Evolutionary conservation across 30 jellyfish, hydroid and myxozoan genomes (phyloP).

Genomic region (Pseudorhiza aurosa): DNA sequence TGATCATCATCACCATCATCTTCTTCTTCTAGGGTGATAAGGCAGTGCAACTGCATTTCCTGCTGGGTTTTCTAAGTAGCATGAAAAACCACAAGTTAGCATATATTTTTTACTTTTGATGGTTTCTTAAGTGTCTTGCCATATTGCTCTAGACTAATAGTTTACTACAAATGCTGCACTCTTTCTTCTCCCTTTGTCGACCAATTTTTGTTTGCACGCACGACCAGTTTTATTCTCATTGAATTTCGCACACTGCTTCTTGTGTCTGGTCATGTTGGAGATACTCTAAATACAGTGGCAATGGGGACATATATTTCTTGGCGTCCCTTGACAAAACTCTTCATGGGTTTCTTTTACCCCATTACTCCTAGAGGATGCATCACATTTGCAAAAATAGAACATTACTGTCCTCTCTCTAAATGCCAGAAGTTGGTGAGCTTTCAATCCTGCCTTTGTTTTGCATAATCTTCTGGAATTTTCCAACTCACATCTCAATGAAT

Average conservation of each 20-base stretch:
- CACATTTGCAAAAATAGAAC: background rate
- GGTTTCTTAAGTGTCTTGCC: background rate
- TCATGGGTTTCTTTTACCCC: background rate
- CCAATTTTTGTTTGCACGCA: background rate
- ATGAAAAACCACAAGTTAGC: background rate
- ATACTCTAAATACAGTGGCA: background rate
- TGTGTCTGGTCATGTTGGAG: background rate
- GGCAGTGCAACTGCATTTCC: too few relatives aligned
- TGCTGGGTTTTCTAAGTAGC: background rate
- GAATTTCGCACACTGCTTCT: background rate
- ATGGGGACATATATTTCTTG: background rate
- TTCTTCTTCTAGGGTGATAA: too few relatives aligned
- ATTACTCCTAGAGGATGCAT: background rate
- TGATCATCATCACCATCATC: too few relatives aligned
- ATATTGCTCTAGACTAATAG: background rate
- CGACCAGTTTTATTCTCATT: background rate
- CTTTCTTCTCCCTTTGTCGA: slow-evolving; percentile 1
- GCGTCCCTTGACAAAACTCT: background rate
- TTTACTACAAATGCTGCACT: background rate
- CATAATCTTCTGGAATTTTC: too few relatives aligned
- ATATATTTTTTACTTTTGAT: background rate
- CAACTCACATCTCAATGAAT: too few relatives aligned
- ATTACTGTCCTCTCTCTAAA: too few relatives aligned
- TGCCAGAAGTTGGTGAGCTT: too few relatives aligned
- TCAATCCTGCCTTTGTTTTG: too few relatives aligned